Conservation (phyloP, 92 coral and sea anemone genomes). For the Phenganax subtilis region DNA sequence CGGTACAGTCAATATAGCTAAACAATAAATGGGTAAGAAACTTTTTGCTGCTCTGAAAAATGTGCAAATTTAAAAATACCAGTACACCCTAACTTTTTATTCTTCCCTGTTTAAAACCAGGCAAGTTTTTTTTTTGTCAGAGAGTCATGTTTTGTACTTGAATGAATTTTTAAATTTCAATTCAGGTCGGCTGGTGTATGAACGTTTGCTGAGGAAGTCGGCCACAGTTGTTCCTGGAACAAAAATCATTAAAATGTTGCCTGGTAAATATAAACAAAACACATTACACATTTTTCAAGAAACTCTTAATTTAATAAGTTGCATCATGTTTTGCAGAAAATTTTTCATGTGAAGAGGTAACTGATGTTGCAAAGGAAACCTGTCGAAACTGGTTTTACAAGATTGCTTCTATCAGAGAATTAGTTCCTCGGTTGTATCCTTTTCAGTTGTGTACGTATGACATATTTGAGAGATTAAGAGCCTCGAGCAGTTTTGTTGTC, state of each 20-base stretch:
- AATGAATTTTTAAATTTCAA: neutral
- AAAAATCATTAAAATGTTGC: conserved; percentile 78
- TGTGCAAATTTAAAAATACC: too few relatives aligned
- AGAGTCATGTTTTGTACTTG: neutral
- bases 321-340: conserved; percentile 51
- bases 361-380: conserved; percentile 96
- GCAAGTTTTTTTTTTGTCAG: neutral
- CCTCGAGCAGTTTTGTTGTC: too few relatives aligned
- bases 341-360: conserved; percentile 89
- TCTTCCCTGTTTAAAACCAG: too few relatives aligned
- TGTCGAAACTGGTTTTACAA: conserved; percentile 99
- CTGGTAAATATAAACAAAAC: conserved; percentile 52
- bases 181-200: conserved; percentile 84
- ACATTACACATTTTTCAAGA: neutral
- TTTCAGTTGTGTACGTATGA: neutral
- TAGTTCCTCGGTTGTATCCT: conserved; percentile 98
- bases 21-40: too few relatives aligned
- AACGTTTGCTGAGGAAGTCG: conserved; percentile 79
- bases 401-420: conserved; percentile 94
- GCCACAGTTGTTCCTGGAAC: conserved; percentile 79
- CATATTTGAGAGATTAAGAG: neutral
- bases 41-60: too few relatives aligned
- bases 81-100: too few relatives aligned
- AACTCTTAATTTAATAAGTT: neutral
- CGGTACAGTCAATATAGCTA: too few relatives aligned